These are phyloP conservation scores for Pyrochroa serraticornis DNA, from an alignment of 2,888 invertebrate genomes.

Conservation along the genomic window DNA sequence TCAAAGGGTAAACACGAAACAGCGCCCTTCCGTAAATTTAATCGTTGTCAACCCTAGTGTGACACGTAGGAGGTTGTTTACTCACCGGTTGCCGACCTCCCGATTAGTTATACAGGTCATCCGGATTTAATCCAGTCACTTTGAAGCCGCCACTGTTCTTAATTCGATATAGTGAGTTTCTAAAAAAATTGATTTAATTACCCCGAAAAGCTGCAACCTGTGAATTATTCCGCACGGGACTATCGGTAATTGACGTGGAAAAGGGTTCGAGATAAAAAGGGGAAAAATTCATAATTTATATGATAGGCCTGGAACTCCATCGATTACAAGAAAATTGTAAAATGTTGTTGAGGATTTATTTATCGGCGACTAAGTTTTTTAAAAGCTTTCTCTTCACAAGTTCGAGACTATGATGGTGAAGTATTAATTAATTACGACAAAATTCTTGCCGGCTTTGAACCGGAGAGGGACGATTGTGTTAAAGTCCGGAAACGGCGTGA, in stretches of 20 bases:
- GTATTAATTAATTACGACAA: conserved; percentile 10
- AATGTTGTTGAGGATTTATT: conserved; percentile 13
- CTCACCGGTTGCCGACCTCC: conserved; percentile 14
- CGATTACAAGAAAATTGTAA: conserved; percentile 1
- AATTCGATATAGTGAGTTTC: not conserved
- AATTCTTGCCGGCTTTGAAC: too few relatives aligned
- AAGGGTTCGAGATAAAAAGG: too few relatives aligned
- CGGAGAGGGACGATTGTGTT: too few relatives aligned
- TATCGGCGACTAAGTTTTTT: conserved; percentile 1
- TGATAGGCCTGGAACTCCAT: too few relatives aligned
- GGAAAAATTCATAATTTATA: too few relatives aligned
- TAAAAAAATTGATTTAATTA: not conserved
- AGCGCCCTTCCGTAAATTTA: conserved; percentile 11
- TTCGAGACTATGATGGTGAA: conserved; percentile 3
- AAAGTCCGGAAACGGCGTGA: too few relatives aligned
- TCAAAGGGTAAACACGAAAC: too few relatives aligned
- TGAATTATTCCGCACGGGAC: too few relatives aligned
- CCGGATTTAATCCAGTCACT: conserved; percentile 17
- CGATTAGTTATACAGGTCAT: conserved; percentile 27
- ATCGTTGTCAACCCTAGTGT: conserved; percentile 24
- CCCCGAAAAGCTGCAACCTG: too few relatives aligned
- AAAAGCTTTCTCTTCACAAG: conserved; percentile 11
- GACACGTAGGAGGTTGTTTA: conserved; percentile 22
- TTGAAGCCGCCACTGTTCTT: not conserved
- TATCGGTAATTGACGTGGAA: too few relatives aligned